These are phyloP conservation scores for Orthonychiurus folsomi DNA, from an alignment of 2,888 invertebrate genomes.

Conservation along the genomic window DNA sequence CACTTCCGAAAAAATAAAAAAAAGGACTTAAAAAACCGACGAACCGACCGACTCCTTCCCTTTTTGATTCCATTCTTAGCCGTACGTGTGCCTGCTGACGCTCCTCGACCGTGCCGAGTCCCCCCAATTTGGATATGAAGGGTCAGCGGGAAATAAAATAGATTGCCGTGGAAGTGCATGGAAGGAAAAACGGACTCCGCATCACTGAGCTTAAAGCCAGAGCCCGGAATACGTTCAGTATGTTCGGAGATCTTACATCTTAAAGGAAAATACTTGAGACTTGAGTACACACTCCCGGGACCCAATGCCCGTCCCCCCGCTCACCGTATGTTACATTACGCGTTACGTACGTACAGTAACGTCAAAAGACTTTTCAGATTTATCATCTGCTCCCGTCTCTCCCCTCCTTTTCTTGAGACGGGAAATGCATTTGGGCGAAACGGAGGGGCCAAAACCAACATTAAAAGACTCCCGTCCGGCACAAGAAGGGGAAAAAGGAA, in stretches of 20 bases:
- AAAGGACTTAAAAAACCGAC: not conserved
- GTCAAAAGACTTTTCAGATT: conserved; percentile 15
- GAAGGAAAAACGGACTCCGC: not conserved
- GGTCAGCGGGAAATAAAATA: conserved; percentile 8
- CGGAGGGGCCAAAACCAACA: too few relatives aligned
- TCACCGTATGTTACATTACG: conserved; percentile 15
- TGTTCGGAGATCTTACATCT: too few relatives aligned
- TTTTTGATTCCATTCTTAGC: not conserved
- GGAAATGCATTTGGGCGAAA: too few relatives aligned
- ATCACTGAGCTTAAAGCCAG: not conserved
- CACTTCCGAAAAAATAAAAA: not conserved
- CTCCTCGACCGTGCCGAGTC: not conserved
- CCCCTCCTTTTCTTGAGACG: not conserved
- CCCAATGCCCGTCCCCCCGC: not conserved
- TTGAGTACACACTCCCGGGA: not conserved
- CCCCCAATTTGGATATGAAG: conserved; percentile 7
- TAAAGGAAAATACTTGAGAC: not conserved
- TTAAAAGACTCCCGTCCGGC: too few relatives aligned
- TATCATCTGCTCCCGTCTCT: conserved; percentile 11
- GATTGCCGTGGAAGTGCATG: not conserved
- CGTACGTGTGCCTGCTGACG: conserved; percentile 4
- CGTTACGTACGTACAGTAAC: not conserved
- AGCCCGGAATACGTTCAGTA: not conserved
- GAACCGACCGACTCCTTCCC: conserved; percentile 1
- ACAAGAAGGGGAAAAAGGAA: too few relatives aligned